Evolutionary conservation across 2,888 invertebrate species (phyloP), one percentile per base, ranked within the genome.

Genomic region (Sinodicranocentrus sp.): DNA sequence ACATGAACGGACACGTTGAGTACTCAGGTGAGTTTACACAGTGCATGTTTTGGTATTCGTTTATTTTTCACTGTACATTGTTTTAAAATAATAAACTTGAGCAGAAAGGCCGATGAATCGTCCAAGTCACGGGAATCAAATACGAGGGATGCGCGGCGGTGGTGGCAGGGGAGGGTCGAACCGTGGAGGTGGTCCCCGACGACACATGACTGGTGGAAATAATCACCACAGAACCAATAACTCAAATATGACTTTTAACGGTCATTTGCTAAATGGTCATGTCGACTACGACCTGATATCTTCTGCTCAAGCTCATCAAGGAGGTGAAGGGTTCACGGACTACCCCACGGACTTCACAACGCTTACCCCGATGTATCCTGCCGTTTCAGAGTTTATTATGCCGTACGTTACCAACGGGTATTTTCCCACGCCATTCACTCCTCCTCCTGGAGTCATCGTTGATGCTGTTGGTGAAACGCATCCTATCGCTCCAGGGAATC

Each of bases 311-410:
- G 2, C 57, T 13, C 33, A 39, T 19, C 25, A 19, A 1, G 48
- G 48, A 48, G 33, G 3, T 21, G 85, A 82, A n/a, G 86, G 82
- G n/a, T 87, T 84, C 68, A 78, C 80, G 13, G 88, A 88, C 57
- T 88, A 85, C 52, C 86, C 87, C 19, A 44, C 86, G 17, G 87
- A 88, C 54, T 88, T 87, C 70, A 86, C 87, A 26, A 86, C 86
- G 23, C 57, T 87, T 13, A 79, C 76, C 26, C 85, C 88, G 1
- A 71, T 84, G 15, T 78, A 65, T 68, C 80, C 80, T 1, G 68
- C 33, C 3, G 72, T 79, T 5, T 33, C 76, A 0, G 85, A 85
- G 23, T 88, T 87, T 73, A 84, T 88, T 2, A 89, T 89, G 89
- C 89, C 89, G 33, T 89, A 89, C 54, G 87, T 87, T 5, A 54